Conservation (phyloP, 2,888 invertebrate species). For the Agriopis leucophaearia region DNA sequence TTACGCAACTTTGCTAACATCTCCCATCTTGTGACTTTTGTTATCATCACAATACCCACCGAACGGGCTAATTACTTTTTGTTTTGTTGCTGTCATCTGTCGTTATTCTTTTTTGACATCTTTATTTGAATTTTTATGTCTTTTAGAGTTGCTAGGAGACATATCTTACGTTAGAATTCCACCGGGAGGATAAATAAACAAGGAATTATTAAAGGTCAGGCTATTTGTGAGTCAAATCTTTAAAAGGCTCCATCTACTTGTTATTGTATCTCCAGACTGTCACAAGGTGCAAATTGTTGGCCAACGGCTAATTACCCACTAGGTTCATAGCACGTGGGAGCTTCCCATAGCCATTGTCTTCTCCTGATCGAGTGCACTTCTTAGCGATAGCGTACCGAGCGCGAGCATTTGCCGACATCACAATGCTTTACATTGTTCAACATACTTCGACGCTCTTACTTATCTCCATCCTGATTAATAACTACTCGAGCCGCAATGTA, state of each 20-base stretch:
- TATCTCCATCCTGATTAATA: constrained; percentile 58
- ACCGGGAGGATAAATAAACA: background rate
- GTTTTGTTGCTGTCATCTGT: no score
- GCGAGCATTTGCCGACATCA: constrained; percentile 53
- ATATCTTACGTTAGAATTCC: background rate
- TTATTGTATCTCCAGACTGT: constrained; percentile 31
- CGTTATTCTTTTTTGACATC: no score
- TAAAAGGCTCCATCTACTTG: constrained; percentile 9
- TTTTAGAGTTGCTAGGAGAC: background rate
- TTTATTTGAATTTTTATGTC: no score
- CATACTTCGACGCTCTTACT: constrained; percentile 55
- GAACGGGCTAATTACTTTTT: no score
- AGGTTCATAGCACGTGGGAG: constrained; percentile 72
- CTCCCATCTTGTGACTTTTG: no score
- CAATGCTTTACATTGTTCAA: constrained; percentile 65
- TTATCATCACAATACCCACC: no score
- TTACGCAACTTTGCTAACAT: no score
- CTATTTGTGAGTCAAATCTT: constrained; percentile 19
- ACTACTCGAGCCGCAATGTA: constrained; percentile 58
- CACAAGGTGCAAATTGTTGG: constrained; percentile 68
- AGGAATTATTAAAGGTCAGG: background rate
- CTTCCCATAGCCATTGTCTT: constrained; percentile 68
- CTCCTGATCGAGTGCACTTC: constrained; percentile 70
- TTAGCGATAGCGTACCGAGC: constrained; percentile 67
- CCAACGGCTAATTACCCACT: constrained; percentile 68